phyloP scores from a whole-genome alignment of 2,888 invertebrate genomes.

The Marronus borbonicus region DNA sequence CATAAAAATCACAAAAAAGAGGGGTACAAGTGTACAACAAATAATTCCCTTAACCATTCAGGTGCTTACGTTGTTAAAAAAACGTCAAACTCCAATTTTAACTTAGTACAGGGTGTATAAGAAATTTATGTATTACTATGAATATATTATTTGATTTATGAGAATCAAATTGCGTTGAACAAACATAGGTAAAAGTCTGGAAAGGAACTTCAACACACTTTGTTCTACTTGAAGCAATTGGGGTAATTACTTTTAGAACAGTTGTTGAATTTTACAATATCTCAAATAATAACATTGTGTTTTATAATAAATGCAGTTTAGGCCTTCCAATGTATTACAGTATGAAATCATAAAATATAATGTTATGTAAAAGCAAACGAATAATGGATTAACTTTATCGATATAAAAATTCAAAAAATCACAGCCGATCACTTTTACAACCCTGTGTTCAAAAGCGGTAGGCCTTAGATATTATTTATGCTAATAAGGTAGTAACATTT shows the following conservation, averaged over 20 bases:
- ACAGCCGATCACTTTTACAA: slow-evolving; percentile 54
- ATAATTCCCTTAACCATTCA: slow-evolving; percentile 19
- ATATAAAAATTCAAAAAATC: slow-evolving; percentile 39
- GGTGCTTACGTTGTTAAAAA: background rate
- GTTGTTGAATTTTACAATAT: too few species aligned
- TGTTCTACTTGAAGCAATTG: too few species aligned
- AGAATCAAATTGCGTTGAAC: too few species aligned
- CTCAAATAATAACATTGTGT: background rate
- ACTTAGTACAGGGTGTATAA: too few species aligned
- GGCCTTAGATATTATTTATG: slow-evolving; percentile 25
- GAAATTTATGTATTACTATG: too few species aligned
- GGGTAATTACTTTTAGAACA: too few species aligned
- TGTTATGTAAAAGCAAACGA: background rate
- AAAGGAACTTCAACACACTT: too few species aligned
- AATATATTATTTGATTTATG: too few species aligned
- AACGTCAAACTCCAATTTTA: too few species aligned
- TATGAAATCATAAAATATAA: background rate
- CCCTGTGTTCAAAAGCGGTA: slow-evolving; percentile 49
- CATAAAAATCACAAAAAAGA: slow-evolving; percentile 52
- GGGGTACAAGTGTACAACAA: slow-evolving; percentile 18
- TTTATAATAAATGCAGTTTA: background rate
- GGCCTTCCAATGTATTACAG: background rate
- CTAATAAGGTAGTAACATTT: too few species aligned
- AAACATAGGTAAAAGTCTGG: too few species aligned
- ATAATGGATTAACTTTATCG: background rate